Evolutionary conservation across 2,888 invertebrate species (phyloP).

Genomic region (Parnassius orleans): DNA sequence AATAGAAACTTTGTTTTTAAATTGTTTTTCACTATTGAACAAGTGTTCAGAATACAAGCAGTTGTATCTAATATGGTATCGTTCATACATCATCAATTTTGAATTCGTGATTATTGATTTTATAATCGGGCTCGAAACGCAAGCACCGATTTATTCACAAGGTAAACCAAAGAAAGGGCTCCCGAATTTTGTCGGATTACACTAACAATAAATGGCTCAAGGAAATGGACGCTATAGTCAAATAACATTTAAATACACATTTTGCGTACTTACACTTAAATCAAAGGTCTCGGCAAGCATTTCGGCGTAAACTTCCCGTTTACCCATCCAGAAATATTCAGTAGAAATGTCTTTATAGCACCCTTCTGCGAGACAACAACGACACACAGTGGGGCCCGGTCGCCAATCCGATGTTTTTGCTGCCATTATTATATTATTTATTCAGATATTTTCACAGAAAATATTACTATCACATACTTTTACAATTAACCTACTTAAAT

Average conservation of each 20-base stretch:
- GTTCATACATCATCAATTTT: background rate
- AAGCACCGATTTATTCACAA: constrained; percentile 23
- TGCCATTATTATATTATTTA: constrained; percentile 51
- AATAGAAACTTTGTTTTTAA: too few species aligned
- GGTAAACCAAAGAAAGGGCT: constrained; percentile 30
- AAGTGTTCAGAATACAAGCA: too few species aligned
- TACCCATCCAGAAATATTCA: constrained; percentile 78
- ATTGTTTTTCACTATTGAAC: too few species aligned
- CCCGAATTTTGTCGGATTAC: constrained; percentile 41
- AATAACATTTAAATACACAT: constrained; percentile 11
- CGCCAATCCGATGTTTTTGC: constrained; percentile 65
- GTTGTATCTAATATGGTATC: too few species aligned
- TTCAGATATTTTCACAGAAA: constrained; percentile 46
- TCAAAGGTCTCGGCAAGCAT: constrained; percentile 67
- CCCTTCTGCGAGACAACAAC: constrained; percentile 70
- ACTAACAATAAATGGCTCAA: constrained; percentile 35
- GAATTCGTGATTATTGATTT: constrained; percentile 37
- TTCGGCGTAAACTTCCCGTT: constrained; percentile 70
- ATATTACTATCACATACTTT: constrained; percentile 40
- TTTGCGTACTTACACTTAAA: constrained; percentile 53
- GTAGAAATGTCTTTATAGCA: constrained; percentile 76
- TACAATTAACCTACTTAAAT: constrained; percentile 26
- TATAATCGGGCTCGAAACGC: constrained; percentile 40
- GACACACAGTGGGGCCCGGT: constrained; percentile 70
- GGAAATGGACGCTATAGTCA: constrained; percentile 56